phyloP scores from a whole-genome alignment of 2,113 vertebrate genomes.

The Phaethornis superciliosus region DNA sequence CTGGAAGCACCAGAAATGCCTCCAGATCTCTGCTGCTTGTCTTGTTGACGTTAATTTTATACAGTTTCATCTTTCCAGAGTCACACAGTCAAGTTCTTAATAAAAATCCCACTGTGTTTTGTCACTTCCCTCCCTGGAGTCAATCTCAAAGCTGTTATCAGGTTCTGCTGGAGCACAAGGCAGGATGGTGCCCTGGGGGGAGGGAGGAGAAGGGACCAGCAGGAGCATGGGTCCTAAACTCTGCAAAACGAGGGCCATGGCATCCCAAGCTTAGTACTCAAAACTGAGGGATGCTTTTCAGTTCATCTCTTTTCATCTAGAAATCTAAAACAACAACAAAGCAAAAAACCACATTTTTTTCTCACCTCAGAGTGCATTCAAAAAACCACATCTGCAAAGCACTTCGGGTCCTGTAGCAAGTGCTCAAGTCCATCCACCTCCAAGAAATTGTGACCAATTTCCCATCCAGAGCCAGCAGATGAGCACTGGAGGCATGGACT shows the following conservation, averaged over 20 bases:
- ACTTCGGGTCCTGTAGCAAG: background rate
- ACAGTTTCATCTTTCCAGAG: background rate
- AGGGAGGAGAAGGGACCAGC: background rate
- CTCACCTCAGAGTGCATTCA: background rate
- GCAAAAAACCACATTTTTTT: background rate
- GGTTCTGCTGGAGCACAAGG: rapidly evolving
- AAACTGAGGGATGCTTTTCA: background rate
- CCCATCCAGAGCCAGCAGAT: background rate
- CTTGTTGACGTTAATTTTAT: background rate
- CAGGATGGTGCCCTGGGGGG: rapidly evolving
- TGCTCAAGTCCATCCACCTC: background rate
- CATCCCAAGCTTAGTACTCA: background rate
- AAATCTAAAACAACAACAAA: too few relatives aligned
- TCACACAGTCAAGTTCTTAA: background rate
- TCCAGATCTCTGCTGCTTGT: conserved; percentile 8
- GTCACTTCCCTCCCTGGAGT: background rate
- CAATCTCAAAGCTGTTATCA: background rate
- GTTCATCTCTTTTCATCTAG: background rate
- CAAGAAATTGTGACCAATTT: rapidly evolving
- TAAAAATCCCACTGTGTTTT: background rate
- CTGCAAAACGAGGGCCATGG: rapidly evolving
- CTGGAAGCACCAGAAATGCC: background rate
- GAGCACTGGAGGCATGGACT: rapidly evolving
- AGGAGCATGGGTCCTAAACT: rapidly evolving
- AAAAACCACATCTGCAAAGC: rapidly evolving